phyloP scores from a whole-genome alignment of 2,888 invertebrate genomes.

The Nasonia oneida region DNA sequence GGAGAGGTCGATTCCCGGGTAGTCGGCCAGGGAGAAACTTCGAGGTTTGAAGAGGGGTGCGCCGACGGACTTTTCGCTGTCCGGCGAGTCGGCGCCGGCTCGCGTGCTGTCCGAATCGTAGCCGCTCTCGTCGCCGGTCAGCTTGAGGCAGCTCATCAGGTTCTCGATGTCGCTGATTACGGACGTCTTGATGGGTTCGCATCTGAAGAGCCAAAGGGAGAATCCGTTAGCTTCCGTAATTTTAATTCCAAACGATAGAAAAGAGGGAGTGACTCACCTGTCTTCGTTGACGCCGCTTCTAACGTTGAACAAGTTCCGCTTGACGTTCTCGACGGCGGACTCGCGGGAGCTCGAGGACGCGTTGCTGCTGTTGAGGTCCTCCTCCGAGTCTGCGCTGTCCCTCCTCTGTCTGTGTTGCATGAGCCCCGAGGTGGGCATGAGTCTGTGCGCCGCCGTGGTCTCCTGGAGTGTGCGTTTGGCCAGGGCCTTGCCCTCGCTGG shows the following conservation, averaged over 20 bases:
- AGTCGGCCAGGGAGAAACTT: slow-evolving; percentile 74
- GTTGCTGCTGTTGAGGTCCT: slow-evolving; percentile 53
- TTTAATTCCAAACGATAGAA: neutral
- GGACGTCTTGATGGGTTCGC: slow-evolving; percentile 64
- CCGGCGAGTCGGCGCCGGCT: slow-evolving; percentile 81
- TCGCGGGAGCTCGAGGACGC: slow-evolving; percentile 22
- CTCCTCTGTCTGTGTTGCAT: slow-evolving; percentile 28
- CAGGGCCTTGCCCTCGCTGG: slow-evolving; percentile 67
- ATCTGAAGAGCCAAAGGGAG: slow-evolving; percentile 55
- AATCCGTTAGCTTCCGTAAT: neutral
- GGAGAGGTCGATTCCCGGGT: slow-evolving; percentile 71
- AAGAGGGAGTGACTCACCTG: slow-evolving; percentile 15
- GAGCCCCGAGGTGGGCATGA: neutral
- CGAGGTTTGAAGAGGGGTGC: slow-evolving; percentile 66
- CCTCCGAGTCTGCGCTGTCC: slow-evolving; percentile 40
- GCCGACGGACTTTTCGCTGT: slow-evolving; percentile 74
- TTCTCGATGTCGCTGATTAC: slow-evolving; percentile 71
- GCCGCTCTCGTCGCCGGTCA: slow-evolving; percentile 81
- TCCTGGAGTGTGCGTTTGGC: slow-evolving; percentile 66
- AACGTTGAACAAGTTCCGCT: slow-evolving; percentile 51
- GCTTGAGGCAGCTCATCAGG: slow-evolving; percentile 75
- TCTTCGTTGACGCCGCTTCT: slow-evolving; percentile 1
- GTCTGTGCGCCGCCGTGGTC: neutral
- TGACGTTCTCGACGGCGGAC: slow-evolving; percentile 21
- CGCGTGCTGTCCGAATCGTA: slow-evolving; percentile 83